Evolutionary conservation across 2,888 invertebrate genomes (phyloP).

Genomic region (Agrotis puta): DNA sequence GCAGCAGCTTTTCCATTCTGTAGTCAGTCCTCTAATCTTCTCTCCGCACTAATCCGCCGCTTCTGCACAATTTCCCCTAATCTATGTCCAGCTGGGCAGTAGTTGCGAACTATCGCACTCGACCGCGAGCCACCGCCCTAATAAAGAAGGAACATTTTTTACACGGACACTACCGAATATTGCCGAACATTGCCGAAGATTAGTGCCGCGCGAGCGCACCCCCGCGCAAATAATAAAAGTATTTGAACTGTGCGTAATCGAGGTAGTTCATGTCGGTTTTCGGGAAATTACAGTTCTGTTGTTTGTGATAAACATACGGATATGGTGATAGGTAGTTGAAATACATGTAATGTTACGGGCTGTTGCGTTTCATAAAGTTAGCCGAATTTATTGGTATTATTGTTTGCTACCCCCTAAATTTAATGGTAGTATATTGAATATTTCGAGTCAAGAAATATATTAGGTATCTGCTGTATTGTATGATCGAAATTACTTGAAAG

Average conservation of each 20-base stretch:
- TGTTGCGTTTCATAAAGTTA: constrained; percentile 25
- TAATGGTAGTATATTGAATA: not conserved
- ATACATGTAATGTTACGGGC: constrained; percentile 23
- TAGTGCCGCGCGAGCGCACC: constrained; percentile 65
- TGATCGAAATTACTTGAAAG: not conserved
- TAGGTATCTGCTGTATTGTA: not conserved
- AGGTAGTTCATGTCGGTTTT: constrained; percentile 47
- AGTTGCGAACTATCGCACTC: constrained; percentile 68
- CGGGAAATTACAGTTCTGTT: constrained; percentile 57
- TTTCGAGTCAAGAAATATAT: not conserved
- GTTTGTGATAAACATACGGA: constrained; percentile 48
- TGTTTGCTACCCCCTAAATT: not conserved
- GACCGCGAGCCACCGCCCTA: constrained; percentile 62
- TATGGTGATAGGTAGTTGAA: constrained; percentile 50
- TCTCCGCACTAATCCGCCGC: constrained; percentile 21
- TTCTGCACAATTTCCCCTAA: constrained; percentile 43
- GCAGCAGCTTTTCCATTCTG: not conserved
- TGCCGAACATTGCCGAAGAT: constrained; percentile 63
- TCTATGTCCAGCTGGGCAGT: constrained; percentile 60
- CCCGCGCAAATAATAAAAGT: constrained; percentile 63
- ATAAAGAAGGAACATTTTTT: constrained; percentile 67
- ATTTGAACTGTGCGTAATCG: constrained; percentile 65
- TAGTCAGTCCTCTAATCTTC: not conserved
- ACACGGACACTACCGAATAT: constrained; percentile 64
- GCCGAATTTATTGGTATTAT: constrained; percentile 12